phyloP scores from a whole-genome alignment of 2,113 vertebrate species.

The Chascanopsetta lugubris region DNA sequence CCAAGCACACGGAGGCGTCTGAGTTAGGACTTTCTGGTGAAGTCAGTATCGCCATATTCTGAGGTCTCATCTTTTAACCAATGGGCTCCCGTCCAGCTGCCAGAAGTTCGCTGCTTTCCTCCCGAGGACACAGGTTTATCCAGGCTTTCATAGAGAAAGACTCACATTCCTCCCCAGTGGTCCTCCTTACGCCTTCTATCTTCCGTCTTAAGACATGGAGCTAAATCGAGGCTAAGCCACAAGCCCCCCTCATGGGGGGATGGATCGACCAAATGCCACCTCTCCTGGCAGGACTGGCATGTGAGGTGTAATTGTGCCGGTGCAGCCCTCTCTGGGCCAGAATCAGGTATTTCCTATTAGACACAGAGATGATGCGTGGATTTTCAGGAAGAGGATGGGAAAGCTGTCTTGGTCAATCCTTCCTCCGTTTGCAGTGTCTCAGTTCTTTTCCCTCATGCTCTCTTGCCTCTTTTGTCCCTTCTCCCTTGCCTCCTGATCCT shows the following conservation, averaged over 20 bases:
- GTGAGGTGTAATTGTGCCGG: constrained; percentile 79
- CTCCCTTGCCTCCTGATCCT: constrained; percentile 54
- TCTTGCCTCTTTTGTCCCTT: constrained; percentile 25
- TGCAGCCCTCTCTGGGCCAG: constrained; percentile 74
- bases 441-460: constrained; percentile 30
- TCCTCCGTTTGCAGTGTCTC: constrained; percentile 39
- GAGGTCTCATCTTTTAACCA: constrained; percentile 43
- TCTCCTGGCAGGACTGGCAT: constrained; percentile 78
- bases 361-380: constrained; percentile 80
- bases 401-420: constrained; percentile 77
- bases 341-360: constrained; percentile 81
- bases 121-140: constrained; percentile 77
- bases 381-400: constrained; percentile 65
- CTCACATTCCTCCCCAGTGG: constrained; percentile 62
- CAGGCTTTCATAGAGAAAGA: constrained; percentile 57
- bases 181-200: constrained; percentile 47
- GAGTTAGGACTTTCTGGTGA: constrained; percentile 2
- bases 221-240: constrained; percentile 80
- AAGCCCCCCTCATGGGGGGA: constrained; percentile 69
- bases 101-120: constrained; percentile 54
- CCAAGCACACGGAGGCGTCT: constrained; percentile 19
- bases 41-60: constrained; percentile 3
- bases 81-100: constrained; percentile 37
- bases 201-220: constrained; percentile 69
- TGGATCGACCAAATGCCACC: constrained; percentile 81